A percentile compares a stretch with the other conserved stretches of the same genome.
These are phyloP conservation scores for Odobenus rosmarus DNA, from an alignment of 2,113 vertebrate species.

Conservation along the genomic window DNA sequence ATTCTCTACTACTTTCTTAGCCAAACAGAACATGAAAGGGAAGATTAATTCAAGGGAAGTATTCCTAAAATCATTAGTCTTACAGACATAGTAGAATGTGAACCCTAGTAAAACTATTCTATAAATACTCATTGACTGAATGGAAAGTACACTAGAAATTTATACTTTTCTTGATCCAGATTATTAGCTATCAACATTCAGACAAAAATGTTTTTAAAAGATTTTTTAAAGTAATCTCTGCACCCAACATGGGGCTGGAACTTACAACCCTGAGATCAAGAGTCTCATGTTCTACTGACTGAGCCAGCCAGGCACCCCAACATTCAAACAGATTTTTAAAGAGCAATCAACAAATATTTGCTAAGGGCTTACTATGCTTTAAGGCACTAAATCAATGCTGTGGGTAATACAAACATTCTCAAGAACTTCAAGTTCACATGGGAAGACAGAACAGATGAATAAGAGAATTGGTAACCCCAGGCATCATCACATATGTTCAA, in stretches of 20 bases:
- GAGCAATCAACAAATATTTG: background rate
- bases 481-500: background rate
- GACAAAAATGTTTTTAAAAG: background rate
- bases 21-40: constrained; percentile 32
- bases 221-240: background rate
- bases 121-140: background rate
- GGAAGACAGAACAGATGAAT: background rate
- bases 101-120: background rate
- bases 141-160: constrained; percentile 24
- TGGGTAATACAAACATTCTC: background rate
- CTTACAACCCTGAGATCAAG: background rate
- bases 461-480: background rate
- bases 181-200: background rate
- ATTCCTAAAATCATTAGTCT: background rate
- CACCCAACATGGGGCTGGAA: background rate
- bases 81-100: background rate
- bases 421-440: constrained; percentile 2
- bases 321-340: constrained; percentile 20
- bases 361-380: background rate
- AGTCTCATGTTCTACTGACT: background rate
- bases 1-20: constrained; percentile 23
- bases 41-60: constrained; percentile 11
- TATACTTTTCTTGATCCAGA: background rate
- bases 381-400: background rate
- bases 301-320: background rate